A percentile compares a stretch with the other conserved stretches of the same genome.
Evolutionary conservation across 2,888 invertebrate genomes (phyloP).

Genomic region (Limnephilus auricula): DNA sequence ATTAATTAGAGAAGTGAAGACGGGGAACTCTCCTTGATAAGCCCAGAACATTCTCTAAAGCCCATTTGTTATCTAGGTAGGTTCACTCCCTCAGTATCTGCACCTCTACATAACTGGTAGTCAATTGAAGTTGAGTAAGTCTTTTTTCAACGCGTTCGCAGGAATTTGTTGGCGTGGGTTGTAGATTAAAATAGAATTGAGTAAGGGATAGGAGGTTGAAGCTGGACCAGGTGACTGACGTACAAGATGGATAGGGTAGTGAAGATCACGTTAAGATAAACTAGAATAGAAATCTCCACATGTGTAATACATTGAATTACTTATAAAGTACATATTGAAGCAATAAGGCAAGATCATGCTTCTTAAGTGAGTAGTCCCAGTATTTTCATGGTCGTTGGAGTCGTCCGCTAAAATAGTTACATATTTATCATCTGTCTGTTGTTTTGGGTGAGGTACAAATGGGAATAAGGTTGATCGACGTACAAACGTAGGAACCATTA

Average conservation of each 20-base stretch:
- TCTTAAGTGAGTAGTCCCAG: neutral
- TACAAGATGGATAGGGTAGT: neutral
- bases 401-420: neutral
- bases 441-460: no score
- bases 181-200: neutral
- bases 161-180: constrained; percentile 4
- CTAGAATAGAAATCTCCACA: neutral
- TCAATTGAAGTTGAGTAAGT: neutral
- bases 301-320: neutral
- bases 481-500: no score
- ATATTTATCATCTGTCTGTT: neutral
- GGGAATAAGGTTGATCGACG: no score
- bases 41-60: constrained; percentile 5
- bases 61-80: neutral
- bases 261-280: constrained; percentile 8
- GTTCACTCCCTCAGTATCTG: neutral
- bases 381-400: neutral
- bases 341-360: neutral
- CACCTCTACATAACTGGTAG: neutral
- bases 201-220: constrained; percentile 2
- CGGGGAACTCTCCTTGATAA: neutral
- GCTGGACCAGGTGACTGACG: constrained; percentile 1
- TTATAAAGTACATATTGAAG: neutral
- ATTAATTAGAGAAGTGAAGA: constrained; percentile 1
- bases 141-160: neutral